Conservation (phyloP, 2,113 vertebrate species). For the Pimephales promelas region DNA sequence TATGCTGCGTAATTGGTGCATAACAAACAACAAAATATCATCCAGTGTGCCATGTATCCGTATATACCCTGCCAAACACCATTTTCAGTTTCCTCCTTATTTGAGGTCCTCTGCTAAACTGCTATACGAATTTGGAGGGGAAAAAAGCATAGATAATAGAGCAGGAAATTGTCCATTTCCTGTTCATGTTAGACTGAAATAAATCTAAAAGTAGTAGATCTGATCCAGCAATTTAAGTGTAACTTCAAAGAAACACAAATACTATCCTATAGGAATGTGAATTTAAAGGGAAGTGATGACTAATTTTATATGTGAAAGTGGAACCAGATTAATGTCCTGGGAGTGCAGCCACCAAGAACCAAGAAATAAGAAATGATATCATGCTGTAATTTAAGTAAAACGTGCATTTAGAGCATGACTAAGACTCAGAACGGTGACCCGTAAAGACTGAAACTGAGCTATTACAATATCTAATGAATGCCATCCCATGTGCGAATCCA, state of each 20-base stretch:
- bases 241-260: constrained; percentile 53
- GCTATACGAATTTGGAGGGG: not conserved
- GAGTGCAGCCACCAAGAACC: constrained; percentile 17
- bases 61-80: constrained; percentile 16
- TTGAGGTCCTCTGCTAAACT: not conserved
- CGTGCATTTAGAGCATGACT: constrained; percentile 1
- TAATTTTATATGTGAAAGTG: constrained; percentile 63
- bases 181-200: constrained; percentile 15
- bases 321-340: constrained; percentile 54
- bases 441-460: constrained; percentile 31
- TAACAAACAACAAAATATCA: not conserved
- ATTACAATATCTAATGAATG: constrained; percentile 41
- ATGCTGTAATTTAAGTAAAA: constrained; percentile 50
- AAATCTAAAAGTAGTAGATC: constrained; percentile 36
- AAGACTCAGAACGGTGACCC: constrained; percentile 24
- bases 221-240: constrained; percentile 37
- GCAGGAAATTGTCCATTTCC: constrained; percentile 18
- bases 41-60: constrained; percentile 6
- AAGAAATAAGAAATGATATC: constrained; percentile 47
- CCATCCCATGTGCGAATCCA: constrained; percentile 29
- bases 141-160: not conserved
- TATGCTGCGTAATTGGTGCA: not conserved
- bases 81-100: not conserved
- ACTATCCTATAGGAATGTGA: constrained; percentile 42
- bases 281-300: constrained; percentile 55